Evolutionary conservation across 1,140 invertebrate species (phyloP), one percentile per base, ranked within the genome.

Genomic region (Sitodiplosis mosellana): DNA sequence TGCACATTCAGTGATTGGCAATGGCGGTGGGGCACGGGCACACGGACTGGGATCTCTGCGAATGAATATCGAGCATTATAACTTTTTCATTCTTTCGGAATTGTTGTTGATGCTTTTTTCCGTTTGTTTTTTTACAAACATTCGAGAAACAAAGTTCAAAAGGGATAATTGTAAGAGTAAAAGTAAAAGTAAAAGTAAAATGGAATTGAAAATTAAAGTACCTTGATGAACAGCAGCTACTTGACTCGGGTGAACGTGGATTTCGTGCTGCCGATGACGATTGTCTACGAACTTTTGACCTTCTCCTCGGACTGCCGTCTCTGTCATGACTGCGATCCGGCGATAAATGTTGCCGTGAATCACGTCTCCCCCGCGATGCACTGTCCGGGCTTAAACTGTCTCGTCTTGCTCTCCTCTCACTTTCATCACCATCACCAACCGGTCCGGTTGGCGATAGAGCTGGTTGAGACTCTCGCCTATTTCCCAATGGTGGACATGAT

Each of bases 321-420:
- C 77, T 64, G 50, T 81, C 80, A 38, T 75, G 77, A 33, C 72
- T 77, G 52, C 82, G 71, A 57, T 86, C 85, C 1, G 84, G 83
- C 52, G 83, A 87, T 19, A 87, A 58, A 60, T 87, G 83, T 0
- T 81, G 78, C 46, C 77, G 69, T 0, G 81, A 83, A 53, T 87
- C 83, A 11, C 82, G 68, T 12, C 84, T 71, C 48, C 79, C 70
- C 3, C 71, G 55, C 15, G 76, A 81, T 5, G 87, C 85, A 40
- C 85, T 89, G 60, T 91, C 87, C 0, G 87, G 87, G 45, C 85
- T 88, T 3, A 91, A 62, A 0, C 84, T 88, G 57, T 90, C 87
- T 44, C 86, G 71, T 22, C 86, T 70, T 6, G 82, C 82, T 33
- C 81, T 71, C 40, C 78, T 75, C 64, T 74, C 70, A 46, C 57